Conservation (phyloP, 2,888 invertebrate species). For the Caenorhabditis sulstoni region DNA sequence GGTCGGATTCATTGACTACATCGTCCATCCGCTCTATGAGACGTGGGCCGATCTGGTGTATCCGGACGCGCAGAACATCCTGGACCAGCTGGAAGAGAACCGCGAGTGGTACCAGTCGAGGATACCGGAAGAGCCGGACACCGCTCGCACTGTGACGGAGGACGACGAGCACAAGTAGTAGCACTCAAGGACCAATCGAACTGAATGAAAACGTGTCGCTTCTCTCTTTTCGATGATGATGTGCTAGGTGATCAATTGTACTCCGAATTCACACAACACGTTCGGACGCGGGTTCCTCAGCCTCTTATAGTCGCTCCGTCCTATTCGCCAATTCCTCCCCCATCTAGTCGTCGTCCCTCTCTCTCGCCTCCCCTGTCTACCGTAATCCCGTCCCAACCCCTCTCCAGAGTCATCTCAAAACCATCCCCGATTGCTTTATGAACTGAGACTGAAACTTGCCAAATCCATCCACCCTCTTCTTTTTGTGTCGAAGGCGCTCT, state of each 20-base stretch:
- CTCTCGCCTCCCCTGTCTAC: neutral
- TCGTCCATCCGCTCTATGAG: conserved; percentile 99
- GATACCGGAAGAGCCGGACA: conserved; percentile 76
- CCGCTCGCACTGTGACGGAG: conserved; percentile 59
- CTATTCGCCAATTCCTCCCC: conserved; percentile 31
- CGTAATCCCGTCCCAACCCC: conserved; percentile 1
- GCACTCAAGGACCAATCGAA: conserved; percentile 27
- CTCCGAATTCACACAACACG: conserved; percentile 1
- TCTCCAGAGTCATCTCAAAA: conserved; percentile 42
- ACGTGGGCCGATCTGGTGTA: conserved; percentile 99
- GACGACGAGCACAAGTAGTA: conserved; percentile 45
- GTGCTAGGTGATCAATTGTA: conserved; percentile 42
- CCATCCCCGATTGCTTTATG: conserved; percentile 47
- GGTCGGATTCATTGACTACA: conserved; percentile 99
- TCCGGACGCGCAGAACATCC: conserved; percentile 97
- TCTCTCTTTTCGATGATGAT: conserved; percentile 18
- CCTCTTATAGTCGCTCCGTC: conserved; percentile 23
- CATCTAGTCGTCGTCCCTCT: neutral
- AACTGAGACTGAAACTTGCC: conserved; percentile 60
- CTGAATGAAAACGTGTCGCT: conserved; percentile 46
- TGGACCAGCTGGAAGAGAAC: conserved; percentile 98
- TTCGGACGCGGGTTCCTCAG: conserved; percentile 38
- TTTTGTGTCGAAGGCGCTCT: conserved; percentile 26
- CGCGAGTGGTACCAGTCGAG: conserved; percentile 82
- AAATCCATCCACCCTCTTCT: conserved; percentile 18